Conservation (phyloP, 2,113 vertebrate species). For the Hemiprocne comata region DNA sequence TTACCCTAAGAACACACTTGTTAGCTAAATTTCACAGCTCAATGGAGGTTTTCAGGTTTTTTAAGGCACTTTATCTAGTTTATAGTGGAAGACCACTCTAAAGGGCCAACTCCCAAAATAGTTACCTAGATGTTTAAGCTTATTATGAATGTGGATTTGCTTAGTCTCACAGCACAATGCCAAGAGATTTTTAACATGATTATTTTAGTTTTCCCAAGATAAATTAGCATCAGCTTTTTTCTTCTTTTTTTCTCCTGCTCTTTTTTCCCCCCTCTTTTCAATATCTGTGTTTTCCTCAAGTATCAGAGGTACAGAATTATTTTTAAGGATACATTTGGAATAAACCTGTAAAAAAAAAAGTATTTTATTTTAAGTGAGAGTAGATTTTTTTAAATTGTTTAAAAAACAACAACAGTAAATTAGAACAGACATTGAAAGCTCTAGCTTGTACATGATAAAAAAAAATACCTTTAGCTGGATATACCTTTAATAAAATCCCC, state of each 20-base stretch:
- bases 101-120: background rate
- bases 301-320: background rate
- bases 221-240: background rate
- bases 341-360: background rate
- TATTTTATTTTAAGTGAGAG: background rate
- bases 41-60: background rate
- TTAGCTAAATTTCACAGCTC: background rate
- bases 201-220: background rate
- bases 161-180: background rate
- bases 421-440: background rate
- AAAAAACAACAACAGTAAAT: background rate
- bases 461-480: background rate
- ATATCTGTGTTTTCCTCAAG: background rate
- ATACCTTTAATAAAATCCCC: background rate
- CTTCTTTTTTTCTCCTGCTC: accelerated
- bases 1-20: background rate
- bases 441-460: background rate
- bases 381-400: background rate
- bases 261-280: background rate
- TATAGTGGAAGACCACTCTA: background rate
- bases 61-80: background rate
- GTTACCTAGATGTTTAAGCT: background rate
- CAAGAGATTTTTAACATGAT: background rate
- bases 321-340: background rate
- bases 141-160: background rate